Evolutionary conservation across 2,113 vertebrate species (phyloP), one percentile per base, ranked within the genome.

Genomic region (Ctenomys sociabilis): DNA sequence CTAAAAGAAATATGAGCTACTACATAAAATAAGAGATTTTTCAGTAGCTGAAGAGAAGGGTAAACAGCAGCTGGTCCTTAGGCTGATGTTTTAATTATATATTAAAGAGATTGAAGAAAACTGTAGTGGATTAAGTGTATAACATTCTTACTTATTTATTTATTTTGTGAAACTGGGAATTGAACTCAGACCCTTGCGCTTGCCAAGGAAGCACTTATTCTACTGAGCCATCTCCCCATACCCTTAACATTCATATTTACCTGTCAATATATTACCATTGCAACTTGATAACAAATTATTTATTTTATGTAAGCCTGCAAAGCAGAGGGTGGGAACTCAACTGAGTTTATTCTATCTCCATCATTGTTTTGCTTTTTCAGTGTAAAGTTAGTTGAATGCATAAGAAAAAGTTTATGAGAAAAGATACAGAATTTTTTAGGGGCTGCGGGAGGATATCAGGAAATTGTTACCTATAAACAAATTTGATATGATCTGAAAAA

Each of bases 351-450:
- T 97, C 64, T 59, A 35, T 43, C 82, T 95, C 82, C 85, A n/a
- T 73, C 94, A 75, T 57, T 93, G 68, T 64, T 88, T 77, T 75
- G 24, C 24, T 95, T 72, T 98, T 97, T 84, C 72, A 94, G 1
- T 90, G 91, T 97, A 24, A 97, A 97, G 85, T 97, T 98, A 97
- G 90, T 93, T 97, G 49, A 78, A 97, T 98, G 95, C 97, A 97
- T 93, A 91, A 90, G 90, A 96, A 95, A 95, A 7, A 49, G 49
- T 97, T 97, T 77, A 92, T 77, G 96, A 68, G 72, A 97, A 93
- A 94, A 86, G 83, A 96, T 90, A 72, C 85, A 92, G 88, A 54
- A 94, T 94, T 97, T 96, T 97, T 97, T 95, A 91, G 90, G 96
- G 96, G 86, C 49, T 84, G 84, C 83, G 91, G 63, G 91, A 43